Conservation (phyloP, 2,888 invertebrate species). For the Osmoderma eremita region DNA sequence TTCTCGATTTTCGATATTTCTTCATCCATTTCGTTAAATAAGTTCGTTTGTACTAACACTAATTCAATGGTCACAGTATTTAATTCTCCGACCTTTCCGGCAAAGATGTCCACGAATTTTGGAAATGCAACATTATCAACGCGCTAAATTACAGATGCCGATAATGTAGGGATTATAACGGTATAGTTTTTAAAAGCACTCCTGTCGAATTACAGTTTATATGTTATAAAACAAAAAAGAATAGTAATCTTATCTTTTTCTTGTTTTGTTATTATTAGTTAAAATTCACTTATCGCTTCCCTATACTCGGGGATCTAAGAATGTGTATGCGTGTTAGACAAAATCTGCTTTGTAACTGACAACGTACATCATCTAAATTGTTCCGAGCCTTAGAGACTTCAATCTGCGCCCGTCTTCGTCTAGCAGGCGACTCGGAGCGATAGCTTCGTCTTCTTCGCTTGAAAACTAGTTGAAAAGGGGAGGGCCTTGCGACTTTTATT, state of each 20-base stretch:
- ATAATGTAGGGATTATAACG: slow-evolving; percentile 20
- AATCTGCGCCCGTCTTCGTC: slow-evolving; percentile 26
- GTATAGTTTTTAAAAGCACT: neutral
- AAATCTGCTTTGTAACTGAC: slow-evolving; percentile 57
- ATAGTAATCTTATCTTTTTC: neutral
- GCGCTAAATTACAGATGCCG: neutral
- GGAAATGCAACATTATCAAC: neutral
- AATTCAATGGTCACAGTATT: slow-evolving; percentile 9
- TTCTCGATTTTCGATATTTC: slow-evolving; percentile 43
- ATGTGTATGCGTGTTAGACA: slow-evolving; percentile 46
- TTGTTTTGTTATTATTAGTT: neutral
- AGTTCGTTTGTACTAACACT: neutral
- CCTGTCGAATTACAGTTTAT: neutral
- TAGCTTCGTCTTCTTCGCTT: slow-evolving; percentile 33
- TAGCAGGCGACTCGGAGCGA: slow-evolving; percentile 11
- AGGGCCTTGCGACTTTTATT: slow-evolving; percentile 41
- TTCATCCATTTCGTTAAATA: slow-evolving; percentile 42
- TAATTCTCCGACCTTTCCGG: neutral
- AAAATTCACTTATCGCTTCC: too few species aligned
- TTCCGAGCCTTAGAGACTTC: slow-evolving; percentile 52
- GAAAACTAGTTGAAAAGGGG: slow-evolving; percentile 43
- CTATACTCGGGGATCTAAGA: slow-evolving; percentile 16
- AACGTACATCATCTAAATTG: slow-evolving; percentile 58
- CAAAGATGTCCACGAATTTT: too few species aligned
- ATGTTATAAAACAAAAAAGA: neutral